phyloP scores from a whole-genome alignment of 2,797 vertebrate species.

The Halcyon smyrnensis region DNA sequence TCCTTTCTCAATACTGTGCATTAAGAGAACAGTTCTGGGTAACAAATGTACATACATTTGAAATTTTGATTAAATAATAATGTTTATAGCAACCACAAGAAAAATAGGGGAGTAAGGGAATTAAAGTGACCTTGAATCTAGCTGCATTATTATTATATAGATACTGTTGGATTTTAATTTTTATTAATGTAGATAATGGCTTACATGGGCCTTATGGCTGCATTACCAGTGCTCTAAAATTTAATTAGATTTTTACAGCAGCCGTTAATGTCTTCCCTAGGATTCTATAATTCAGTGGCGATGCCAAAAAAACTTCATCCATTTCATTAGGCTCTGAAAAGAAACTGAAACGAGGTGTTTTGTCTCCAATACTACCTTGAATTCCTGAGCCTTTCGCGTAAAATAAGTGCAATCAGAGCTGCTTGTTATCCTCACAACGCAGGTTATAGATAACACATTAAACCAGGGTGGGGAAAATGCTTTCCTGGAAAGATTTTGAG shows the following conservation, averaged over 20 bases:
- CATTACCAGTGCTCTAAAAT: constrained; percentile 77
- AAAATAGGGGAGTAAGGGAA: constrained; percentile 45
- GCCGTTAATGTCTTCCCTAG: constrained; percentile 75
- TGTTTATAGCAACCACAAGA: constrained; percentile 48
- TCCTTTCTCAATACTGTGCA: not conserved
- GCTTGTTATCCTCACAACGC: not conserved
- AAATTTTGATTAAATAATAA: constrained; percentile 54
- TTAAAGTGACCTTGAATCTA: constrained; percentile 75
- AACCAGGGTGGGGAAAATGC: not conserved
- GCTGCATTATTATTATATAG: constrained; percentile 58
- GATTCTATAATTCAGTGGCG: constrained; percentile 74
- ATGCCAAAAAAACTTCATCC: constrained; percentile 70
- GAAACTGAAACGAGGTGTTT: constrained; percentile 27
- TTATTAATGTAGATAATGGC: constrained; percentile 81
- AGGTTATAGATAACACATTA: not conserved
- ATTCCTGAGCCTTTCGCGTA: not conserved
- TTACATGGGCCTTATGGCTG: constrained; percentile 78
- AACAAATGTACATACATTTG: not conserved
- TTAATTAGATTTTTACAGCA: constrained; percentile 83
- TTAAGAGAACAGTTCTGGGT: not conserved
- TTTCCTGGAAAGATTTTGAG: not conserved
- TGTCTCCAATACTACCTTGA: not conserved
- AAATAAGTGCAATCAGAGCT: not conserved
- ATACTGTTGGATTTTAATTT: constrained; percentile 78
- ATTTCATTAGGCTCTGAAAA: constrained; percentile 74